Percentiles rank a stretch among this genome's conserved stretches.
phyloP scores from a whole-genome alignment of 2,113 vertebrate species.

The Trochalopteron elliotii region DNA sequence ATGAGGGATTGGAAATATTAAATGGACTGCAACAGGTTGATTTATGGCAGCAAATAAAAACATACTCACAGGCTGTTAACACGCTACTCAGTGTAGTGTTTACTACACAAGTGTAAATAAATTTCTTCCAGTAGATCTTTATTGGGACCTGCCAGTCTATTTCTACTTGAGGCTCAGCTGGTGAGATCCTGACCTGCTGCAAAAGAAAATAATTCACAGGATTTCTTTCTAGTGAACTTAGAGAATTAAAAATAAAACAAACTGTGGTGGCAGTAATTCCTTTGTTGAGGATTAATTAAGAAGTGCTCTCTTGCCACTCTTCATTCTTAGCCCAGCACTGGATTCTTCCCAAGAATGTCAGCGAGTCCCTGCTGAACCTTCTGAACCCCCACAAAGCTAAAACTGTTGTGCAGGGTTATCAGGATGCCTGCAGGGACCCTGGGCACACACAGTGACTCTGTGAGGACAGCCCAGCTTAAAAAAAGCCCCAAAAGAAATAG shows the following conservation, averaged over 20 bases:
- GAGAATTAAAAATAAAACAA: not conserved
- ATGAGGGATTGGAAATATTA: not conserved
- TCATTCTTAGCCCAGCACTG: not conserved
- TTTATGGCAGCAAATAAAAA: not conserved
- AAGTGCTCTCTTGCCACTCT: not conserved
- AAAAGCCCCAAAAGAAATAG: constrained; percentile 72
- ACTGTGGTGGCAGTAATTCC: not conserved
- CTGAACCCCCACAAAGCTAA: not conserved
- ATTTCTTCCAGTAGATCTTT: not conserved
- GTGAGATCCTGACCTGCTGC: not conserved
- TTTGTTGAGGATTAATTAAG: not conserved
- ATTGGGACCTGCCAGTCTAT: not conserved
- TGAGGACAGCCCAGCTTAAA: constrained; percentile 69
- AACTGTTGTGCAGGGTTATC: constrained; percentile 19
- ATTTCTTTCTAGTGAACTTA: not conserved
- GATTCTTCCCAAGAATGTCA: not conserved
- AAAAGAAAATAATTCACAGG: not conserved
- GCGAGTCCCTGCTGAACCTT: not conserved
- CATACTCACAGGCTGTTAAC: not conserved
- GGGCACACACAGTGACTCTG: constrained; percentile 54
- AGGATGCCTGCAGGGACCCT: constrained; percentile 51
- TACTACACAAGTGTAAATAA: not conserved
- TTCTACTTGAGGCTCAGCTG: not conserved
- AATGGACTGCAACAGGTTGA: not conserved
- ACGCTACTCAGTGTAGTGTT: not conserved